Percentiles rank a stretch among this genome's conserved stretches.
These are phyloP conservation scores for Mobula birostris DNA, from an alignment of 2,113 vertebrate genomes.

Conservation along the genomic window DNA sequence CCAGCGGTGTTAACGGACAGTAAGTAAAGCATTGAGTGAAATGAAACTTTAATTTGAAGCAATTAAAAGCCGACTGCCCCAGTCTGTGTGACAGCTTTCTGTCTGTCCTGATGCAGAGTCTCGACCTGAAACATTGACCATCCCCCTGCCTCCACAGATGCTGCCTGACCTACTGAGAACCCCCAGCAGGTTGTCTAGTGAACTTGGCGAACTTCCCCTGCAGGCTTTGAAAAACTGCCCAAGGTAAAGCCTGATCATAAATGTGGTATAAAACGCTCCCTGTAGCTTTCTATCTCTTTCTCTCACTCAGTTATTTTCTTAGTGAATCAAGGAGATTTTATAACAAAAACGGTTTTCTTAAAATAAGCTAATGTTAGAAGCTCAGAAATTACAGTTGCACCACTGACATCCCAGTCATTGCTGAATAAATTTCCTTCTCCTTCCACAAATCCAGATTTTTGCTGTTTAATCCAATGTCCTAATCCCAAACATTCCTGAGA, in stretches of 20 bases:
- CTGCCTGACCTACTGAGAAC: too few relatives aligned
- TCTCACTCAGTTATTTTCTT: not conserved
- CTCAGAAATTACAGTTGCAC: not conserved
- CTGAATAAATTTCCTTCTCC: too few relatives aligned
- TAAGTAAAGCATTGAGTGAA: too few relatives aligned
- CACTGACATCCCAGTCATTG: not conserved
- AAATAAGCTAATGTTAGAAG: not conserved
- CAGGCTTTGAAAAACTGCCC: not conserved
- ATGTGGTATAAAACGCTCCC: not conserved
- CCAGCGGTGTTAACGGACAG: too few relatives aligned
- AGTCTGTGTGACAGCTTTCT: too few relatives aligned
- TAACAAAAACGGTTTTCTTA: not conserved
- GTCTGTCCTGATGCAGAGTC: too few relatives aligned
- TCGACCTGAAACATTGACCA: too few relatives aligned
- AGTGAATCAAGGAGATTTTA: not conserved
- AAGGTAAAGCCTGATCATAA: not conserved
- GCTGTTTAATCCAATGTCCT: too few relatives aligned
- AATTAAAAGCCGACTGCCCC: too few relatives aligned
- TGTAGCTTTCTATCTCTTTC: not conserved
- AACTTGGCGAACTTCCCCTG: not conserved
- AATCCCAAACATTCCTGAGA: not conserved
- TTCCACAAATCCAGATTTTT: not conserved
- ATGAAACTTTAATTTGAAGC: too few relatives aligned
- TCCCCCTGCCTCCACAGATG: too few relatives aligned
- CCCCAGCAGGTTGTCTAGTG: too few relatives aligned